Evolutionary conservation across 2,888 invertebrate genomes (phyloP), one percentile per base, ranked within the genome.

Genomic region (Notodonta dromedarius): DNA sequence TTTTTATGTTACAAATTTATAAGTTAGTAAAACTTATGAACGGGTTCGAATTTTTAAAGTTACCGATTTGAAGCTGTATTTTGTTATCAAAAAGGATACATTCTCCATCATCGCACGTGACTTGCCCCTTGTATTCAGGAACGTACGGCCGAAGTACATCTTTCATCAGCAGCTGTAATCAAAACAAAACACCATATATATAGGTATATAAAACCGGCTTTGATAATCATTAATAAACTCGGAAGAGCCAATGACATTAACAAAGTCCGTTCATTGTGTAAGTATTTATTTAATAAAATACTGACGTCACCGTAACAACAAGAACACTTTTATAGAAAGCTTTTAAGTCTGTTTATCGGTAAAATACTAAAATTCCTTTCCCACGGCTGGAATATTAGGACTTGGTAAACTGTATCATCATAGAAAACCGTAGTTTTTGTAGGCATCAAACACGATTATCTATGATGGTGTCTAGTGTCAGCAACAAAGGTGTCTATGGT

Each of bases 91-190:
- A 94, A 94, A 94, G 94, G 94, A 94, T 95, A 96, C 96, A 93
- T 94, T 97, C 96, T 79, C 96, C 96, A 78, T 96, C 97, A 79
- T 97, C 96, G 79, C 96, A 96, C 4, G 95, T 96, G 64, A 96
- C 95, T 83, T 96, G 95, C n/a, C 98, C 98, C 85, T 97, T 97
- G 93, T 98, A 98, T 87, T 98, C 97, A 24, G 99, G 98, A 62
- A 98, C 98, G 84, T 97, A 98, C 0, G 98, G 97, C 76, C 97
- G 94, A 42, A 99, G 93, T 24, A 97, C 95, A 84, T 99, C 98
- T 82, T 96, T 96, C 98, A 98, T 98, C 83, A 98, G 94, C 71
- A 96, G 92, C 88, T 94, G 90, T 53, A 84, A 93, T 63, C 42
- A 61, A 80, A 69, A 65, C 14, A 24, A 24, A 65, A 72, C 67